Evolutionary conservation across 2,113 vertebrate genomes (phyloP), one percentile per base, ranked within the genome.

Genomic region (Meleagris gallopavo): DNA sequence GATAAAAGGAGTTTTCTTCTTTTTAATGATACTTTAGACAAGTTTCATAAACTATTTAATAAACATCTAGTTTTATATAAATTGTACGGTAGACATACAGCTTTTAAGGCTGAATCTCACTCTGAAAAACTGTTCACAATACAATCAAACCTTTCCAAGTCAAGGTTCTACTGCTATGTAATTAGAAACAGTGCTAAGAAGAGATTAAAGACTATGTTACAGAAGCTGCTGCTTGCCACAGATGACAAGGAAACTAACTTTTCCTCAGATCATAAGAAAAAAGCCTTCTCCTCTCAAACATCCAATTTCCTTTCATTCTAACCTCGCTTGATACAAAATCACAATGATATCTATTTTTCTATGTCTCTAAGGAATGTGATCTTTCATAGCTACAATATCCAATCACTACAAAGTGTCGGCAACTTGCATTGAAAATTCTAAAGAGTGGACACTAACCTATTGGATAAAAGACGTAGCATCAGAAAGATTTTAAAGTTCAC

Each of bases 251-350:
- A 75, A 88, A 46, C 62, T 71, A 48, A 48, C 57, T 52, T 86
- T 61, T 55, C 46, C 50, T 88, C 66, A 60, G 15, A 54, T 82
- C 61, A 54, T 97, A 80, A 93, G 97, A 96, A 72, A 98, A 98
- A 96, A 98, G 96, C 46, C 95, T 96, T 92, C 95, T 29, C 87
- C 93, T 98, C 97, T 90, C 95, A 90, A 88, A 96, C 96, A 94
- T 97, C 83, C 25, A 87, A 67, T 71, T 97, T 97, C 86, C 97
- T 97, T 46, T 96, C 97, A 77, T 69, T 86, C 81, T 87, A 13
- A 92, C 79, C n/a, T 70, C 48, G 87, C 84, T 84, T 73, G 34
- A 94, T 94, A 78, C 94, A 90, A 95, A 97, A 96, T 90, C 97
- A 97, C 94, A 93, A 97, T 8, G 96, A 97, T 91, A 98, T 32